Conservation (phyloP, 1,140 invertebrate genomes). For the Mya arenaria region DNA sequence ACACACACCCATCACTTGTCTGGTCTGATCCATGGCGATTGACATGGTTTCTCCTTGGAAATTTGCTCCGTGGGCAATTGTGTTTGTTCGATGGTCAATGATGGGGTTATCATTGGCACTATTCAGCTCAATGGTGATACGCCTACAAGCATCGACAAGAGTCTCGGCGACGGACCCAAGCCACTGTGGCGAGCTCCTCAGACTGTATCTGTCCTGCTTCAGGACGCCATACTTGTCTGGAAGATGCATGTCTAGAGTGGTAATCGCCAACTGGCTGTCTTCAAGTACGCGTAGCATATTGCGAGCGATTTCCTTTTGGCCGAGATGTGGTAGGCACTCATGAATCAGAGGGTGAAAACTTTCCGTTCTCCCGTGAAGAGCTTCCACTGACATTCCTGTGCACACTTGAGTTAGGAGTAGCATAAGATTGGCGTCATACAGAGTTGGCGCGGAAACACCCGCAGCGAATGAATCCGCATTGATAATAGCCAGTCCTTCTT, state of each 20-base stretch:
- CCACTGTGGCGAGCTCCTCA: conserved; percentile 42
- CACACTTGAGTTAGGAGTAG: too few species aligned
- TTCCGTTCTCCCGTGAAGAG: conserved; percentile 23
- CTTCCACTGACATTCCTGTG: conserved; percentile 32
- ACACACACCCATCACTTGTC: conserved; percentile 35
- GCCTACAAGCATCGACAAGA: conserved; percentile 6
- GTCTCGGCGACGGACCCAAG: conserved; percentile 43
- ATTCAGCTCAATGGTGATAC: conserved; percentile 36
- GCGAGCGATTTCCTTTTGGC: conserved; percentile 33
- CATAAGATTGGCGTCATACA: too few species aligned
- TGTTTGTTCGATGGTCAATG: conserved; percentile 42
- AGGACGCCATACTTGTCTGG: conserved; percentile 34
- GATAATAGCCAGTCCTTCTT: conserved; percentile 28
- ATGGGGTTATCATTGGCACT: conserved; percentile 41
- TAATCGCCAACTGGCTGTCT: conserved; percentile 27
- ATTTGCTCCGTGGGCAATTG: conserved; percentile 32
- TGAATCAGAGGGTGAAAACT: conserved; percentile 45
- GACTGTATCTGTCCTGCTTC: conserved; percentile 49
- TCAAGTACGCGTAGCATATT: conserved; percentile 31
- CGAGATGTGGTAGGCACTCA: conserved; percentile 40
- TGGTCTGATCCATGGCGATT: conserved; percentile 41
- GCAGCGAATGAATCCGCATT: conserved; percentile 33
- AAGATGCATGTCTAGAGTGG: conserved; percentile 45
- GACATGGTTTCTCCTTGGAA: conserved; percentile 46
- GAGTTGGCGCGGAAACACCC: too few species aligned